Conservation (phyloP, 2,113 vertebrate species). For the Muntiacus muntjak region DNA sequence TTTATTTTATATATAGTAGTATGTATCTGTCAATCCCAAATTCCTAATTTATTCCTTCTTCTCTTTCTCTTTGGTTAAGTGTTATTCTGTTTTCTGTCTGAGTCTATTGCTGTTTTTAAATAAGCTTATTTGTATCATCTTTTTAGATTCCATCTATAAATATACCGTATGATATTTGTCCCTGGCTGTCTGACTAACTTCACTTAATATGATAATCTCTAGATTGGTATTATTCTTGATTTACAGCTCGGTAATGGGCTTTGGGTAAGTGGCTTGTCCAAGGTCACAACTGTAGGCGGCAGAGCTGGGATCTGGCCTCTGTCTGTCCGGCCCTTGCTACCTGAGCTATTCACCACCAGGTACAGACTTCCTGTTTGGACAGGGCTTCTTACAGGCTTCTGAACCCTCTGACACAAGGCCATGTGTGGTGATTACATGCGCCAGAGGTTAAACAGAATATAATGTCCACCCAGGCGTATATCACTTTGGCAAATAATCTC, state of each 20-base stretch:
- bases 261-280: background rate
- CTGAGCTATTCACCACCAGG: accelerated
- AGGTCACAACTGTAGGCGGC: background rate
- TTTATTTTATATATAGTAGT: background rate
- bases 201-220: background rate
- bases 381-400: background rate
- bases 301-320: background rate
- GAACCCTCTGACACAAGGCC: background rate
- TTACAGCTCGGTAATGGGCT: background rate
- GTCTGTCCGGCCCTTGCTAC: too few species aligned
- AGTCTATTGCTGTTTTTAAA: background rate
- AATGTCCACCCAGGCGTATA: background rate
- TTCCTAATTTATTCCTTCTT: background rate
- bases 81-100: background rate
- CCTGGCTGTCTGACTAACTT: background rate
- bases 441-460: background rate
- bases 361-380: accelerated
- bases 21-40: background rate
- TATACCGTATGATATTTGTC: background rate
- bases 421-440: background rate
- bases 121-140: background rate
- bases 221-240: background rate
- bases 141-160: background rate
- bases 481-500: background rate
- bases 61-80: background rate